These are phyloP conservation scores for Myathropa florea DNA, from an alignment of 2,888 invertebrate species.

Conservation along the genomic window DNA sequence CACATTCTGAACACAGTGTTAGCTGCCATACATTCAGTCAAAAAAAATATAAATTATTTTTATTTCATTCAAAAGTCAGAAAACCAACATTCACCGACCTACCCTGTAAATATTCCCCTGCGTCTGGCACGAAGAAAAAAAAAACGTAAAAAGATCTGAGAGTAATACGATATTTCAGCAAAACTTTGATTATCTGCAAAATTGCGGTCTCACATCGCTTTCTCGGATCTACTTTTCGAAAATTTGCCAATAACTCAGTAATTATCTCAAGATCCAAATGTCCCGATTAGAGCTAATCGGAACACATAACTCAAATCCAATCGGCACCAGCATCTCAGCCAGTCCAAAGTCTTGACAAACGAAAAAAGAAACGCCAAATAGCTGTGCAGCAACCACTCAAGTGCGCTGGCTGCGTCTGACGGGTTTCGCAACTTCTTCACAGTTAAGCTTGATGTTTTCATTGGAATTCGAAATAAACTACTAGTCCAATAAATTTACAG, in stretches of 20 bases:
- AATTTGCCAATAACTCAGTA: not conserved
- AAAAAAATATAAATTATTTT: too few relatives aligned
- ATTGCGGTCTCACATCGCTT: not conserved
- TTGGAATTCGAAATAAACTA: constrained; percentile 57
- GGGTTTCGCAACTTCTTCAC: constrained; percentile 61
- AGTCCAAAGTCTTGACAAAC: not conserved
- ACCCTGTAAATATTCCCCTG: too few relatives aligned
- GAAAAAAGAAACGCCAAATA: not conserved
- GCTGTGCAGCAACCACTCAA: not conserved
- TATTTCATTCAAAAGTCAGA: too few relatives aligned
- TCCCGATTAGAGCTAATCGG: not conserved
- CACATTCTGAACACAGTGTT: too few relatives aligned
- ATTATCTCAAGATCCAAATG: not conserved
- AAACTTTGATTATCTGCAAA: not conserved
- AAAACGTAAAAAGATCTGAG: too few relatives aligned
- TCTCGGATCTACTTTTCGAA: not conserved
- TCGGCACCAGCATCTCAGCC: not conserved
- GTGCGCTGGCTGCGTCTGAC: constrained; percentile 5
- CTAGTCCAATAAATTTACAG: constrained; percentile 52
- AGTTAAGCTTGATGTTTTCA: constrained; percentile 28
- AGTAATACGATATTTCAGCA: not conserved
- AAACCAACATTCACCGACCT: too few relatives aligned
- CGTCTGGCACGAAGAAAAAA: too few relatives aligned
- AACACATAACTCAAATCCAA: not conserved
- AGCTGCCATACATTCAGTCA: too few relatives aligned